phyloP scores from a whole-genome alignment of 1,140 invertebrate genomes.

The Lanistes nyassanus region DNA sequence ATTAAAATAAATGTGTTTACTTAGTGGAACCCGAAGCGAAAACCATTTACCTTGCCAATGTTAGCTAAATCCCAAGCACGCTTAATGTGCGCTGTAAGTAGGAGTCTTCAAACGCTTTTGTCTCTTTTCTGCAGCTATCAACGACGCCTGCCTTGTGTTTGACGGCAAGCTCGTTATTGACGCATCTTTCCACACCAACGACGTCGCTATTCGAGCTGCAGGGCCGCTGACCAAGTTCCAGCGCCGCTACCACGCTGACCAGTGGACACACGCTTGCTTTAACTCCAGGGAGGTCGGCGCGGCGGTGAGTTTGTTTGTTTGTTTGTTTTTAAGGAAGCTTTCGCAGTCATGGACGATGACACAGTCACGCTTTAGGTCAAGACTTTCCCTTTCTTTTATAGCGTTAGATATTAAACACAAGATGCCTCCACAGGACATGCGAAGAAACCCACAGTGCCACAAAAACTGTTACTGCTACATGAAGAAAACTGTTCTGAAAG shows the following conservation, averaged over 20 bases:
- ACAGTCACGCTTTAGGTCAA: neutral
- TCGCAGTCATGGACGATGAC: neutral
- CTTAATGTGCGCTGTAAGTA: no score
- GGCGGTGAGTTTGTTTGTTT: constrained; percentile 56
- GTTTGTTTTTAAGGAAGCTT: no score
- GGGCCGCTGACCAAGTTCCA: constrained; percentile 73
- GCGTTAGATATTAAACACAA: no score
- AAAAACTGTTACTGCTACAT: no score
- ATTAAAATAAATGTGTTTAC: neutral
- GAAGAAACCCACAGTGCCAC: no score
- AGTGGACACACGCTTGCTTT: constrained; percentile 67
- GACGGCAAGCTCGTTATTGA: constrained; percentile 79
- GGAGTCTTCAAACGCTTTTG: no score
- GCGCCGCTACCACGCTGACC: constrained; percentile 64
- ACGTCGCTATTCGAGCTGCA: constrained; percentile 76
- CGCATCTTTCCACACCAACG: constrained; percentile 76
- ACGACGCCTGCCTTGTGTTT: constrained; percentile 76
- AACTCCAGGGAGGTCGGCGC: constrained; percentile 67
- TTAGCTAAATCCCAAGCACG: no score
- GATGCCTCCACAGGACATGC: no score
- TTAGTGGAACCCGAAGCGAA: no score
- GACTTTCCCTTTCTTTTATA: neutral
- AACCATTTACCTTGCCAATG: no score
- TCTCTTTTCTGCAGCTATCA: constrained; percentile 71
- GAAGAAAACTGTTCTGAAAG: no score